phyloP scores from a whole-genome alignment of 2,888 invertebrate genomes.

The Hypercompe scribonia region DNA sequence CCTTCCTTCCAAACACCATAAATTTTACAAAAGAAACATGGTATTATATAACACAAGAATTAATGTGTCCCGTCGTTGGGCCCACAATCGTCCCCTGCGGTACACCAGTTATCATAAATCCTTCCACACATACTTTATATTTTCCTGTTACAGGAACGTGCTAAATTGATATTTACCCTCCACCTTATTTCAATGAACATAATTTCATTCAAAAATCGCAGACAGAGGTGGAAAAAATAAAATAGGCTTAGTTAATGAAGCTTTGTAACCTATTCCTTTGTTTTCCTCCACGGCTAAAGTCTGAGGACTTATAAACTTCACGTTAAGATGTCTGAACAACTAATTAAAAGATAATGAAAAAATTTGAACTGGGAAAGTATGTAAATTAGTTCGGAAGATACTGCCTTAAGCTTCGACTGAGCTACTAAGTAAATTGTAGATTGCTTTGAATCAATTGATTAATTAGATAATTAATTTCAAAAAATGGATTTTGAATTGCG shows the following conservation, averaged over 20 bases:
- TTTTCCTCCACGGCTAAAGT: conserved; percentile 22
- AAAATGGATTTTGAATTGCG: not conserved
- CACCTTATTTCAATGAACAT: conserved; percentile 57
- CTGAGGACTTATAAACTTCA: conserved; percentile 50
- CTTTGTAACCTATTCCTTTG: conserved; percentile 44
- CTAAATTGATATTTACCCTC: conserved; percentile 70
- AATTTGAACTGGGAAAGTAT: conserved; percentile 70
- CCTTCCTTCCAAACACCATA: conserved; percentile 43
- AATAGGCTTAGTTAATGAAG: conserved; percentile 48
- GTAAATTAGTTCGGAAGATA: conserved; percentile 68
- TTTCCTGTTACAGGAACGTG: conserved; percentile 59
- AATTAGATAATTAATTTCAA: not conserved
- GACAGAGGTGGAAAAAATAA: conserved; percentile 36
- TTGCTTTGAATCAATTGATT: conserved; percentile 34
- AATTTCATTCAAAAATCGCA: conserved; percentile 54
- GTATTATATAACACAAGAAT: conserved; percentile 46
- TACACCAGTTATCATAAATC: conserved; percentile 42
- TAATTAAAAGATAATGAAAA: conserved; percentile 79
- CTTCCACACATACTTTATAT: conserved; percentile 64
- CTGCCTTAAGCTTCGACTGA: conserved; percentile 42
- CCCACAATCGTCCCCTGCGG: conserved; percentile 44
- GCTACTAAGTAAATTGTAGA: conserved; percentile 45
- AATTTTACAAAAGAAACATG: conserved; percentile 49
- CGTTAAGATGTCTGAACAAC: conserved; percentile 61
- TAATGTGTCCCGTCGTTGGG: conserved; percentile 43